These are phyloP conservation scores for Rhagium mordax DNA, from an alignment of 2,888 invertebrate species.

Conservation along the genomic window DNA sequence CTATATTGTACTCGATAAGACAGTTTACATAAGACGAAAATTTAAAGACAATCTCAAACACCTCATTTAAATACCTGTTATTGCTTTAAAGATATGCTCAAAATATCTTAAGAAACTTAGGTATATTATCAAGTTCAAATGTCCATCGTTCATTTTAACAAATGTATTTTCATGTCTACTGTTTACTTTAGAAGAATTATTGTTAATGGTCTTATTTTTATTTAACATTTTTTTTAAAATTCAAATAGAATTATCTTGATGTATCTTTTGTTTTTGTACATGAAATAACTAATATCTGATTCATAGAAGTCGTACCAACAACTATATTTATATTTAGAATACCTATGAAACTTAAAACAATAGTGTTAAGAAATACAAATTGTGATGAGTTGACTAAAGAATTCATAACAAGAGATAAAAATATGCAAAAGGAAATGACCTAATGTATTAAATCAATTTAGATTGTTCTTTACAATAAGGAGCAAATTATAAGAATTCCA, in stretches of 20 bases:
- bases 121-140: no score
- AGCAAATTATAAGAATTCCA: neutral
- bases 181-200: no score
- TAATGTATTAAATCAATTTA: constrained; percentile 7
- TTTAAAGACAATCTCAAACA: no score
- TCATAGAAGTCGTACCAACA: neutral
- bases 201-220: no score
- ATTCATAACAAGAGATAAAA: constrained; percentile 39
- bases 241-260: neutral
- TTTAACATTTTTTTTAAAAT: neutral
- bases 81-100: no score
- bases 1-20: no score
- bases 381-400: constrained; percentile 34
- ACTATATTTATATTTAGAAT: constrained; percentile 29
- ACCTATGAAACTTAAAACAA: constrained; percentile 35
- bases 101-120: no score
- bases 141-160: no score
- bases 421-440: constrained; percentile 8
- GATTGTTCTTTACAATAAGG: neutral
- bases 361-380: constrained; percentile 32
- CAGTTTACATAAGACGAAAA: no score
- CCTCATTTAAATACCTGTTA: no score
- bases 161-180: no score
- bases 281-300: constrained; percentile 27
- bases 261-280: constrained; percentile 13